A percentile compares a stretch with the other conserved stretches of the same genome.
Conservation (phyloP, 1,140 invertebrate genomes). For the Halesus radiatus region DNA sequence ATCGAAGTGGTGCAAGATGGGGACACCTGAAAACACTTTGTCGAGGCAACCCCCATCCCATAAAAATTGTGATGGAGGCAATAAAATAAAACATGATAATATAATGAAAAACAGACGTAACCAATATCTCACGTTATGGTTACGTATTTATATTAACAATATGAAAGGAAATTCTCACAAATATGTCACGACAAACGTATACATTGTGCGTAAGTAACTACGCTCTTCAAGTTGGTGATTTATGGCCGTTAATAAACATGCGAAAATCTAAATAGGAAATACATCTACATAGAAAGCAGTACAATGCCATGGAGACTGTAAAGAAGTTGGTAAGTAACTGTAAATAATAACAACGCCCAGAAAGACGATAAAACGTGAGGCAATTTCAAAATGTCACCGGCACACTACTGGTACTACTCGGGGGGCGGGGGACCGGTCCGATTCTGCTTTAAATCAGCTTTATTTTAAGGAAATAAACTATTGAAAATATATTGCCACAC, state of each 20-base stretch:
- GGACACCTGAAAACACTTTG: too few species aligned
- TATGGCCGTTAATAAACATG: slow-evolving; percentile 28
- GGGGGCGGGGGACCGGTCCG: not conserved
- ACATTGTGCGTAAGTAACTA: slow-evolving; percentile 24
- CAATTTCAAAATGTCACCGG: slow-evolving; percentile 24
- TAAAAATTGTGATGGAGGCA: too few species aligned
- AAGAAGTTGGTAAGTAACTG: slow-evolving; percentile 7
- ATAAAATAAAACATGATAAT: too few species aligned
- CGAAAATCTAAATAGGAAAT: slow-evolving; percentile 7
- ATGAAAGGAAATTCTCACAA: not conserved
- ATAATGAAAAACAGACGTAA: too few species aligned
- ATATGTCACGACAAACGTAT: slow-evolving; percentile 9
- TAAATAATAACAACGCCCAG: slow-evolving; percentile 32
- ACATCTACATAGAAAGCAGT: not conserved
- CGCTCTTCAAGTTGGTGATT: slow-evolving; percentile 5
- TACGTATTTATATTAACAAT: too few species aligned
- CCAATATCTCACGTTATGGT: too few species aligned
- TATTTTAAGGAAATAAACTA: too few species aligned
- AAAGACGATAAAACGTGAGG: slow-evolving; percentile 33
- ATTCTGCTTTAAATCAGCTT: too few species aligned
- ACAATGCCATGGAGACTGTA: not conserved
- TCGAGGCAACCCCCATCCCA: too few species aligned
- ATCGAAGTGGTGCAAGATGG: too few species aligned
- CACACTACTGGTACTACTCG: not conserved
- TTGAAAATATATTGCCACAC: too few species aligned